Evolutionary conservation across 1,140 invertebrate species (phyloP), one percentile per base, ranked within the genome.

Genomic region (Neelides sp.): DNA sequence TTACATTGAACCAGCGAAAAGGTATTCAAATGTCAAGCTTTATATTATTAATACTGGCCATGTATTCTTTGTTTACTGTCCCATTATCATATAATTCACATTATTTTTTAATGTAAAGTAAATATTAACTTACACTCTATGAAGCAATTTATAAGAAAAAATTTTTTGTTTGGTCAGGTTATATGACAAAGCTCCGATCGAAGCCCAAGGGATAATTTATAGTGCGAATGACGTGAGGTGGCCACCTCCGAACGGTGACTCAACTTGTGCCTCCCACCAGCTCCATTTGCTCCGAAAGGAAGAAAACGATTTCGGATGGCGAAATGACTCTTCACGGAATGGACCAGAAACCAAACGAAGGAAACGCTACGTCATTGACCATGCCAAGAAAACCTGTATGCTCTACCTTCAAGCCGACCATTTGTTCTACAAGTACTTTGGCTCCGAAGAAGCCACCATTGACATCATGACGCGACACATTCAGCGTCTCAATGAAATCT

Each of bases 391-490:
- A 12, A 76, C 74, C 1, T 92, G 87, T 64, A 87, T 92, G 79
- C 69, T 95, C 13, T 95, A 94, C 68, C 71, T 94, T 55, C 89
- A 94, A 71, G 90, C 90, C 2, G 90, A 94, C 72, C 89, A 94
- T 72, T 79, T 91, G 64, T 93, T 93, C 70, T 93, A 82, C 66
- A 77, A 90, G 63, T 82, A 86, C 70, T 89, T 91, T 66, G 85
- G 85, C 26, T 85, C 84, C 12, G 86, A 93, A 64, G 89, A 95
- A 66, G 85, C 88, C 0, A 90, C 88, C 64, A 93, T 95, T 59
- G 88, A 94, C 67, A 85, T 91, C 22, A 92, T 95, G 77, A 92
- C 89, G 0, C 73, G 88, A 43, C 88, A 94, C 64, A 89, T 94
- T 13, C 90, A 95, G 65, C 77, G 87, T 64, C 87, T 93, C 52